phyloP scores from a whole-genome alignment of 2,797 vertebrate species.

The Micropoecilia bifurca region DNA sequence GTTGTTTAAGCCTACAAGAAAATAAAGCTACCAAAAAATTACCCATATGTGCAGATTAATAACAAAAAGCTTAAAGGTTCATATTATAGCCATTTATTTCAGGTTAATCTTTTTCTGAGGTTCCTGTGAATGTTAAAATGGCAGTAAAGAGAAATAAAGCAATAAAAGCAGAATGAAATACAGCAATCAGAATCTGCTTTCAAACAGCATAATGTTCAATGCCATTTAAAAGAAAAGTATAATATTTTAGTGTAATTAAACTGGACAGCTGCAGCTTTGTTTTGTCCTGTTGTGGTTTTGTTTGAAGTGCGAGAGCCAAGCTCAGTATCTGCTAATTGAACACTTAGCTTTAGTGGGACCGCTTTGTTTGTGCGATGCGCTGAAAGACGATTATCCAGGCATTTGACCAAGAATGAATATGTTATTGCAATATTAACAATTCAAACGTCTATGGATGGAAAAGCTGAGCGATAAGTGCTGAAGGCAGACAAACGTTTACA shows the following conservation, averaged over 20 bases:
- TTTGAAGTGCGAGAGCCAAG: neutral
- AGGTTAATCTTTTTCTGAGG: neutral
- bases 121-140: neutral
- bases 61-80: neutral
- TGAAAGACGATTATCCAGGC: neutral
- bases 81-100: neutral
- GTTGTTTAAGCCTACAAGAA: neutral
- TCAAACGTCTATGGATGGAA: neutral
- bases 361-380: neutral
- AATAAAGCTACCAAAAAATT: neutral
- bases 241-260: neutral
- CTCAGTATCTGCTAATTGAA: neutral
- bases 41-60: neutral
- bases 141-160: neutral
- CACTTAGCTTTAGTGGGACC: neutral
- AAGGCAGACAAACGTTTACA: neutral
- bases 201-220: neutral
- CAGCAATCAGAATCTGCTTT: neutral
- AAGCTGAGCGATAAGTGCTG: neutral
- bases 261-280: neutral
- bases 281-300: neutral
- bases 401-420: neutral
- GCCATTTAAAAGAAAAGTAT: neutral
- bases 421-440: neutral
- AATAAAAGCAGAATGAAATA: neutral